Percentiles rank a stretch among this genome's conserved stretches.
These are phyloP conservation scores for Pangasius mekongensis DNA, from an alignment of 2,797 vertebrate species.

Conservation along the genomic window DNA sequence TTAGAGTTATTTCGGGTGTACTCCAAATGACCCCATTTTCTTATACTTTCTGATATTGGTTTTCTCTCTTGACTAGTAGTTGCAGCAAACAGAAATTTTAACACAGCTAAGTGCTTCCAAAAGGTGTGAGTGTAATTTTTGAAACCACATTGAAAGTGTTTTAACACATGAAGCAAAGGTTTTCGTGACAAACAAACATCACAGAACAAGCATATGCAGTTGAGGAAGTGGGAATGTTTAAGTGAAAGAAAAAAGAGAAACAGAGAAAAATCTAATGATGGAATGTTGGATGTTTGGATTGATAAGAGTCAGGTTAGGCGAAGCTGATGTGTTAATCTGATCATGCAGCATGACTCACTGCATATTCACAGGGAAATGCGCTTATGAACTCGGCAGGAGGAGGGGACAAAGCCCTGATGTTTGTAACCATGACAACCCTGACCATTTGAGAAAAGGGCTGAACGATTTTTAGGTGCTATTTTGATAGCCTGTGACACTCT, in stretches of 20 bases:
- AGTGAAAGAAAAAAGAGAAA: conserved; percentile 38
- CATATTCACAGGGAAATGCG: conserved; percentile 4
- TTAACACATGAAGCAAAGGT: conserved; percentile 3
- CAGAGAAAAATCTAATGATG: not conserved
- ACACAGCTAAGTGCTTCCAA: not conserved
- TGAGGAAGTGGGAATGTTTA: conserved; percentile 3
- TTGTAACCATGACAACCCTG: conserved; percentile 44
- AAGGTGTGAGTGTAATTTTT: not conserved
- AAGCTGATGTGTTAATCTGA: conserved; percentile 55
- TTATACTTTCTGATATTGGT: conserved; percentile 7
- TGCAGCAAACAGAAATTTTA: not conserved
- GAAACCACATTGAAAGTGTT: not conserved
- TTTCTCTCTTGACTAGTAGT: conserved; percentile 17
- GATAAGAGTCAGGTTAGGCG: conserved; percentile 35
- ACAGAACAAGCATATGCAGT: not conserved
- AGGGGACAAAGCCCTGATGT: conserved; percentile 28
- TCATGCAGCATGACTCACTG: conserved; percentile 33
- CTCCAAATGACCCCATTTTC: conserved; percentile 26
- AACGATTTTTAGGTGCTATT: conserved; percentile 65
- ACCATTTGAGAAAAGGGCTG: conserved; percentile 47
- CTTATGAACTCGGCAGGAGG: not conserved
- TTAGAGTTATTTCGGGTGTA: conserved; percentile 26
- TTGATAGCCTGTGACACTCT: conserved; percentile 38
- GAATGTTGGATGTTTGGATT: conserved; percentile 19
- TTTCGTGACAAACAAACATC: conserved; percentile 9